Base-by-base conservation (phyloP, 2,888 invertebrate genomes). In the Pomacea canaliculata region DNA sequence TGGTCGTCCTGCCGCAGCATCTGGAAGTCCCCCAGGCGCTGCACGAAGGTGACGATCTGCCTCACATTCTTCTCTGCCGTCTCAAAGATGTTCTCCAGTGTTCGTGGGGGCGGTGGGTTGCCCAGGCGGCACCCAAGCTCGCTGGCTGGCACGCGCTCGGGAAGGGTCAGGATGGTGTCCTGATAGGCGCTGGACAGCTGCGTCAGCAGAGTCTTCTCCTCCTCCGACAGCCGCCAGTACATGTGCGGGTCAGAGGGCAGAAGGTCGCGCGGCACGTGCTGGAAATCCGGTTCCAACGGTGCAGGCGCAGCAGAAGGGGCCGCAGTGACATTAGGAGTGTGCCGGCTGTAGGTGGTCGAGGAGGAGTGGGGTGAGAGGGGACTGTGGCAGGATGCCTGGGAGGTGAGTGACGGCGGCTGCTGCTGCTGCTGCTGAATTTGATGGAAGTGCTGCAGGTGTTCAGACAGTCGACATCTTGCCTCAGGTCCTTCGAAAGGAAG, bases 1-100 rank as follows among this genome's bases (percentile, higher is more conserved):
- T 98, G 97, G 91, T 98, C 98, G 85, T 96, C 96, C 87, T 97
- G 96, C 88, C 96, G 96, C 94, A 99, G 95, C 87, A 95, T 95
- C 89, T 96, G 95, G 91, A 99, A 99, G 7, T 96, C 96, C 87
- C 89, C 91, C 70, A 94, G 89, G 81, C 92, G 91, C 83, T 93
- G 93, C n/a, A 93, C 92, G 92, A 93, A 93, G 85, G 92, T 92
- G 77, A 94, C 93, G 46, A 93, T 89, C 74, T 98, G 93, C 80
- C 97, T 92, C 82, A 98, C 97, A 5, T 97, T 97, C 76, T 97
- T 94, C 7, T 98, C 97, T 9, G 95, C 4, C 95, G 91, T 85
- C 85, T 91, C 85, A 77, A 89, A 87, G 74, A 94, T 93, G 83
- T 95, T 94, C 81, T 94, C 94, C 12, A 83, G 77, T 48, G 76